Base-by-base conservation (phyloP, 2,888 invertebrate species). In the Diarsia rubi region DNA sequence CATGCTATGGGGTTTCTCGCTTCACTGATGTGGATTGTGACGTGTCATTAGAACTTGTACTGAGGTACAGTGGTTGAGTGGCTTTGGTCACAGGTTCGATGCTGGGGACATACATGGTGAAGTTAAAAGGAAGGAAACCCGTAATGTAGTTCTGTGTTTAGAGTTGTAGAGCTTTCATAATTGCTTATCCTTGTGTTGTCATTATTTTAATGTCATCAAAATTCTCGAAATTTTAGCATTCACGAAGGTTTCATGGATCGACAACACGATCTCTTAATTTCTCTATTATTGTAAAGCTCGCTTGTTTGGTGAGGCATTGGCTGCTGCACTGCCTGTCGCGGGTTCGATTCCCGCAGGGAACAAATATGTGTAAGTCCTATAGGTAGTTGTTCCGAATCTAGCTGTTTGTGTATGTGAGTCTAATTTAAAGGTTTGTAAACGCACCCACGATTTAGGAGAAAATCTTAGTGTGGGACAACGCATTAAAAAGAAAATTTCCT, bases 1-100 rank as follows among this genome's bases (percentile, higher is more conserved):
- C 73, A 68, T 57, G 24, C 42, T 31, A 68, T 60, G 60, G 44
- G 69, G 70, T 47, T 83, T 63, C 69, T 60, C 73, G 80, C 73
- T 73, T 70, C 83, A 76, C 62, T 82, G 76, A 73, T 70, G 80
- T 70, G 76, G 76, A 73, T 70, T 83, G 67, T 80, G 73, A 73
- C 68, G 62, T 75, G 79, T 79, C 82, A 72, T 69, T 82, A 69
- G 37, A 75, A 47, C 47, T 65, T 47, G 19, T 14, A 21, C 27
- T 16, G 9, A 65, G 62, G 52, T 47, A 44, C 27, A 72, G 54
- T 69, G 59, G 27, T n/a, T 4, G 14, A 68, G n/a, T 42, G 54
- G 14, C 5, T 60, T 37, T 37, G 54, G 9, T 52, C 8, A 31
- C 24, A 3, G 21, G 83, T 79, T 82, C 75, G 62, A 59, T 63